Conservation (phyloP, 2,797 vertebrate species). For the Petrocephalus sullivani region DNA sequence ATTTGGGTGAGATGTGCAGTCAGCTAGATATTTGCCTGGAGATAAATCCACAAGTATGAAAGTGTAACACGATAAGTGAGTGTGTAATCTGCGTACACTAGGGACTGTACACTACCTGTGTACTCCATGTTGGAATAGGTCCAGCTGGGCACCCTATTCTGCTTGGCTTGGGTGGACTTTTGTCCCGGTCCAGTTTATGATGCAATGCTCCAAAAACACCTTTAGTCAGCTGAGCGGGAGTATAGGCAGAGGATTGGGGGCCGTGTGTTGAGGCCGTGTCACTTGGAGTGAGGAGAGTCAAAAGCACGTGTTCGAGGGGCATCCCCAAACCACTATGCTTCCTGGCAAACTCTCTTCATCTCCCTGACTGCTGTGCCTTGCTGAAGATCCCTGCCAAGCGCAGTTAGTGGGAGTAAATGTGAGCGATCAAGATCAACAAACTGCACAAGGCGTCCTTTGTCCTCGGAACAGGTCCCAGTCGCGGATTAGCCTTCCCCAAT, state of each 20-base stretch:
- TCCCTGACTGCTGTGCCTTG: not conserved
- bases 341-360: not conserved
- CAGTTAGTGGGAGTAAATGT: not conserved
- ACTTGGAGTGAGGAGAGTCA: slow-evolving; percentile 27
- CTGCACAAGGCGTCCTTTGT: not conserved
- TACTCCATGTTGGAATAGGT: not conserved
- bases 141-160: slow-evolving; percentile 19
- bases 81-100: not conserved
- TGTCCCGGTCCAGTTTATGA: slow-evolving; percentile 42
- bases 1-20: not conserved
- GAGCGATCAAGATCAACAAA: not conserved
- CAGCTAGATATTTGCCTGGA: not conserved
- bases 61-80: not conserved
- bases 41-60: not conserved
- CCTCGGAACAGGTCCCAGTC: not conserved
- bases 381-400: not conserved
- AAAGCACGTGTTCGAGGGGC: slow-evolving; percentile 20
- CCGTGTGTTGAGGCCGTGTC: not conserved
- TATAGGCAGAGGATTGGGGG: not conserved
- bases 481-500: not conserved
- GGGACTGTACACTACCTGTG: not conserved
- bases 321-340: slow-evolving; percentile 17
- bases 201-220: slow-evolving; percentile 47
- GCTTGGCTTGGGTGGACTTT: slow-evolving; percentile 36
- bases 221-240: slow-evolving; percentile 41